Evolutionary conservation across 2,888 invertebrate genomes (phyloP), one percentile per base, ranked within the genome.

Genomic region (Tortrix viridana): DNA sequence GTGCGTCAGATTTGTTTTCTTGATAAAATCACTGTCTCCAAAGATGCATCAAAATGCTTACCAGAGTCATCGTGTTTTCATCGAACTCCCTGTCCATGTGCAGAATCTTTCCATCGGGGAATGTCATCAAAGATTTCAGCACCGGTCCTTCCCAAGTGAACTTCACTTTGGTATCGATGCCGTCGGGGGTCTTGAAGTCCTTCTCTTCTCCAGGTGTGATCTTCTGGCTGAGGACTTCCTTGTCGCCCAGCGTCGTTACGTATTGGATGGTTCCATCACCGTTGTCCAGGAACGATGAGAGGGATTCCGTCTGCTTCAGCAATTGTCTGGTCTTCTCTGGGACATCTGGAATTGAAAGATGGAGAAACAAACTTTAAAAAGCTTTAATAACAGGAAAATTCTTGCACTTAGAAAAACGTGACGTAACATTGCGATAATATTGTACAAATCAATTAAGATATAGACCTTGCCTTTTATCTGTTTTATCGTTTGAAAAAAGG

Each of bases 111-210:
- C 68, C 68, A 46, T 48, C 56, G 19, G 63, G 53, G 56, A 52
- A 54, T 1, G 47, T 65, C 65, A 69, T 63, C 26, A 53, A 57
- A 2, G 65, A 48, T 23, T 66, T 67, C 12, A 69, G 41, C 3
- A 50, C 59, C 7, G 65, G 63, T 6, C 68, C 69, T 22, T 69
- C 67, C 3, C 65, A 43, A 9, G 59, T 67, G 57, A 68, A 63
- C 14, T 19, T 61, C 20, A 57, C 62, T 58, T 67, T 69, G 26
- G 64, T 63, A n/a, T 20, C 53, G 5, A 56, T 56, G 12, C 65
- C 69, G 16, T 69, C 69, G 23, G 69, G 69, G 14, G 65, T 67
- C 7, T 49, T 65, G 57, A 52, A 69, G 12, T 69, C 69, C 14
- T 41, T 43, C 43, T 69, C 69, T 7, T 47, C 50, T 22, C 57